Evolutionary conservation across 2,113 vertebrate genomes (phyloP).

Genomic region (Platichthys flesus): DNA sequence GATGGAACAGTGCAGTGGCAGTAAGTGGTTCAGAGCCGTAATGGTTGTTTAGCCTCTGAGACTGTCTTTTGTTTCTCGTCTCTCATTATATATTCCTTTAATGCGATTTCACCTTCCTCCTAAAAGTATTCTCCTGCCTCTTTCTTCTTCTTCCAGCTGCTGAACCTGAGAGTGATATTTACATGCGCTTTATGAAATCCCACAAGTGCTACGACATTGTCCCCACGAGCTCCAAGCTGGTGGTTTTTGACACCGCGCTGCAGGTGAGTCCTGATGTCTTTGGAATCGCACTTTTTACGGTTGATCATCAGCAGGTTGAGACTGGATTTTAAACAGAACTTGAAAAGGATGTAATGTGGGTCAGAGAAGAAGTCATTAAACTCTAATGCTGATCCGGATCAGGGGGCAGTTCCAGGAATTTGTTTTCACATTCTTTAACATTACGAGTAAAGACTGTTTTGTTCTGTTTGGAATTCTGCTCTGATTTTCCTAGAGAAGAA

Average conservation of each 20-base stretch:
- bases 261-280: conserved; percentile 84
- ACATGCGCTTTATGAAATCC: conserved; percentile 98
- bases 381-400: no score
- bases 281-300: background rate
- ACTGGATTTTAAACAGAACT: no score
- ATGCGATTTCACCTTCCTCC: conserved; percentile 47
- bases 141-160: conserved; percentile 78
- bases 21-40: conserved; percentile 58
- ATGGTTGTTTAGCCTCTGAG: conserved; percentile 69
- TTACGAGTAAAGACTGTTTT: no score
- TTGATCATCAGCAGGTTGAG: background rate
- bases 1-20: conserved; percentile 59
- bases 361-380: no score
- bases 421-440: no score
- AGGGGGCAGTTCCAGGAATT: no score
- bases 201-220: conserved; percentile 99
- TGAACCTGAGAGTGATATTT: conserved; percentile 96
- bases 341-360: no score
- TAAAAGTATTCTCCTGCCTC: conserved; percentile 41
- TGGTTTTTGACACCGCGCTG: conserved; percentile 98
- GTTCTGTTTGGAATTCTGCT: no score
- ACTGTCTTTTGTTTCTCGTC: conserved; percentile 35
- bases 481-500: no score
- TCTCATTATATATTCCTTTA: conserved; percentile 57
- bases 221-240: conserved; percentile 98